Conservation (phyloP, 1,140 invertebrate species). For the Samia ricini region DNA sequence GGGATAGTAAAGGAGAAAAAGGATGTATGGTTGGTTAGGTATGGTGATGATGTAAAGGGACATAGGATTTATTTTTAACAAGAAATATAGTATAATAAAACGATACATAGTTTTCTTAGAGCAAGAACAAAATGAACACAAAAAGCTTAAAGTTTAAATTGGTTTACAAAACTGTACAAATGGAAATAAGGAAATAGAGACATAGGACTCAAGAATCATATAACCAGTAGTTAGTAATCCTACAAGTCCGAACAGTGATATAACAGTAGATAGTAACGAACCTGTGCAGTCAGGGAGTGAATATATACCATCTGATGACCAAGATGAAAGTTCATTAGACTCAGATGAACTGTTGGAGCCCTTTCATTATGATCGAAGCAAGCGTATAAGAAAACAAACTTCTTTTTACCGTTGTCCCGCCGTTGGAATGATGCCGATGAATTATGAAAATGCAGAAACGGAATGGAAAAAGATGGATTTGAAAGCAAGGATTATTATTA, state of each 20-base stretch:
- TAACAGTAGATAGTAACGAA: conserved; percentile 7
- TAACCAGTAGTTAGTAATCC: too few species aligned
- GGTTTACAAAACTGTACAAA: neutral
- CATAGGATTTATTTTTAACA: conserved; percentile 17
- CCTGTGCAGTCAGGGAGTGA: conserved; percentile 3
- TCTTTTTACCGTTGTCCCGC: conserved; percentile 13
- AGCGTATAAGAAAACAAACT: conserved; percentile 9
- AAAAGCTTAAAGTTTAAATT: conserved; percentile 8
- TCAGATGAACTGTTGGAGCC: neutral
- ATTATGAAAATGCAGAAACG: conserved; percentile 6
- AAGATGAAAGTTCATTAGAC: conserved; percentile 8
- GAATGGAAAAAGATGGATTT: conserved; percentile 32
- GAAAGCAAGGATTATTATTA: conserved; percentile 39
- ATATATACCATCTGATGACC: conserved; percentile 3
- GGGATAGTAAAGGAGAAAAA: conserved; percentile 19
- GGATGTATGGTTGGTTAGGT: conserved; percentile 20
- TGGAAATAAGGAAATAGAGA: conserved; percentile 6
- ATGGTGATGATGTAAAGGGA: conserved; percentile 6
- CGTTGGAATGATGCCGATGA: neutral
- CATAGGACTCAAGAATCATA: too few species aligned
- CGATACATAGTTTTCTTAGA: conserved; percentile 22
- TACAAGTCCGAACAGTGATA: neutral
- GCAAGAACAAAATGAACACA: neutral
- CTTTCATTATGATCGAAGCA: neutral
- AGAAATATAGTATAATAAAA: conserved; percentile 14